phyloP scores from a whole-genome alignment of 1,140 invertebrate species.

The Calliphora vicina region DNA sequence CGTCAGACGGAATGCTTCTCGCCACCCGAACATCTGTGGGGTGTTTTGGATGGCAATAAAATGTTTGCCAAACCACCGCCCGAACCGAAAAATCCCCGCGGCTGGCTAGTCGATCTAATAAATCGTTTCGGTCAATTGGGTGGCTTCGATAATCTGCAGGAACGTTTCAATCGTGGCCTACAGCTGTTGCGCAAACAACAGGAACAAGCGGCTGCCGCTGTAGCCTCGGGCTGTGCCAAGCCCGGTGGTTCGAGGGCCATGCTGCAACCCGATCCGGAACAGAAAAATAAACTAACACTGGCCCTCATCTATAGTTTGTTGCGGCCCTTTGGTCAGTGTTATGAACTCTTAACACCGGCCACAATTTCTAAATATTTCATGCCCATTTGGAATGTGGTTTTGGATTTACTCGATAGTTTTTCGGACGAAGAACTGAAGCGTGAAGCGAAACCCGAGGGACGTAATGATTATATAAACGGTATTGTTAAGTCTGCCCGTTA shows the following conservation, averaged over 20 bases:
- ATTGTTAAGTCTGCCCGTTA: slow-evolving; percentile 91
- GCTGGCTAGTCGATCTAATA: slow-evolving; percentile 95
- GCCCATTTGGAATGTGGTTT: slow-evolving; percentile 93
- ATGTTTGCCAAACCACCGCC: slow-evolving; percentile 82
- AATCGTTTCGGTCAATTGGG: slow-evolving; percentile 90
- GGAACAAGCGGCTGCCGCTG: slow-evolving; percentile 37
- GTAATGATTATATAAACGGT: slow-evolving; percentile 90
- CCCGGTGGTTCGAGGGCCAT: slow-evolving; percentile 31
- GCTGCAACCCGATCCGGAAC: slow-evolving; percentile 39
- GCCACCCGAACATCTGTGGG: slow-evolving; percentile 65
- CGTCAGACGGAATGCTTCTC: slow-evolving; percentile 81
- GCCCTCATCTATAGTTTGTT: slow-evolving; percentile 85
- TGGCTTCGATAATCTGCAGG: slow-evolving; percentile 88
- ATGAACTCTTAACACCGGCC: slow-evolving; percentile 88
- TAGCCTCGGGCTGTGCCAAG: slow-evolving; percentile 58
- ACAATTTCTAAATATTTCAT: slow-evolving; percentile 93
- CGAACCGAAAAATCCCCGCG: slow-evolving; percentile 80
- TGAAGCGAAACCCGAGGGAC: slow-evolving; percentile 95
- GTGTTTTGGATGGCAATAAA: slow-evolving; percentile 59
- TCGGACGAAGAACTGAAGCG: slow-evolving; percentile 98
- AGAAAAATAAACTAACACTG: slow-evolving; percentile 70
- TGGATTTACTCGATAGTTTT: slow-evolving; percentile 89
- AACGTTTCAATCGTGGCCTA: slow-evolving; percentile 77
- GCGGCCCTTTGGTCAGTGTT: slow-evolving; percentile 90
- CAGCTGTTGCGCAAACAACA: slow-evolving; percentile 62